Evolutionary conservation across 1,140 invertebrate genomes (phyloP), one percentile per base, ranked within the genome.

Genomic region (Hypsibius dujardini): DNA sequence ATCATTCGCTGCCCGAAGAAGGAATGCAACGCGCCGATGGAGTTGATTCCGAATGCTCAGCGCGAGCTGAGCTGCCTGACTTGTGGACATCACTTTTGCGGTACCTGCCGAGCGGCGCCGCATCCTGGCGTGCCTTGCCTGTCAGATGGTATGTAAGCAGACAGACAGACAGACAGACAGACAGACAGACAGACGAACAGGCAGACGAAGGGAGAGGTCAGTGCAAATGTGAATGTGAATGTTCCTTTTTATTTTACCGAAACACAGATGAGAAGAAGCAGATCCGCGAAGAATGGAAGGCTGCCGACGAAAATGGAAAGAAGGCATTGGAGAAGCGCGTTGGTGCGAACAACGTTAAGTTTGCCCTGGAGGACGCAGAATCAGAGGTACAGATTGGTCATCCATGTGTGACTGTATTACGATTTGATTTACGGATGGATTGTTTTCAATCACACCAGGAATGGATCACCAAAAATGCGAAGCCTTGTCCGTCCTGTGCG

Each of bases 201-300:
- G n/a, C n/a, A n/a, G n/a, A n/a, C n/a, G n/a, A n/a, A n/a, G n/a
- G n/a, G n/a, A n/a, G n/a, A n/a, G n/a, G n/a, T n/a, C n/a, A n/a
- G n/a, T n/a, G n/a, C n/a, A n/a, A n/a, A n/a, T n/a, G n/a, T n/a
- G n/a, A n/a, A n/a, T n/a, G n/a, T n/a, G n/a, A n/a, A n/a, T n/a
- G n/a, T n/a, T n/a, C n/a, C n/a, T n/a, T n/a, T n/a, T n/a, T n/a
- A n/a, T n/a, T n/a, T n/a, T n/a, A n/a, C n/a, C n/a, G n/a, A n/a
- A n/a, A n/a, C 45, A 42, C 45, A 67, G 62, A 67, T 3, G 12
- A 67, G 42, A 67, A 67, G 45, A 67, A 67, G 62, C 62, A 67
- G 62, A 67, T 67, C 45, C 62, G 62, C 3, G 62, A 67, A 7
- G 62, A 67, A 67, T 67, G 62, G 62, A 67, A 67, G 7, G 62